Base-by-base conservation (phyloP, 2,113 vertebrate species). In the Lates calcarifer region DNA sequence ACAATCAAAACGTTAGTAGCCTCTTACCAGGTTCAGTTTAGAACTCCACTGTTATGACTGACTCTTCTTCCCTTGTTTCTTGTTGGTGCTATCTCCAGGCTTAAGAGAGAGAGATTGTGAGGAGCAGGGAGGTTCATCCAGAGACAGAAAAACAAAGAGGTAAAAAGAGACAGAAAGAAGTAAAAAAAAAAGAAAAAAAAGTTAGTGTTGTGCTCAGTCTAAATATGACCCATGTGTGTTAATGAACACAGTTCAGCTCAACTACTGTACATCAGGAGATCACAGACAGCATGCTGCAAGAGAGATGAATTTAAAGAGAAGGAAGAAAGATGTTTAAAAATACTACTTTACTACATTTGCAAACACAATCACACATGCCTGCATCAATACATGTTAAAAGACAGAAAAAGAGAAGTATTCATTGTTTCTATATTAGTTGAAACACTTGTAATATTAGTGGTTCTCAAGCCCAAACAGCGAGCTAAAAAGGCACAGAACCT, bases 1-100 rank as follows among this genome's bases (percentile, higher is more conserved):
- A 39, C 37, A 43, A 13, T 43, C 45, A 43, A 8, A 17, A 43
- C 15, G 15, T 43, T 43, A 15, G 14, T 5, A 43, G 33, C 49
- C 37, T 73, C 84, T 60, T 80, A 95, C 94, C 95, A 87, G 78
- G 63, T 76, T 63, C 56, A 29, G 56, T 3, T 57, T 28, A 79
- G 86, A 72, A 81, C 85, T 76, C 86, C 68, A 31, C 77, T 90
- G 94, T 97, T 97, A 98, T 0, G 97, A 98, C 68, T 97, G 96
- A 93, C 93, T 95, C 90, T 96, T 99, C 91, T 97, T 97, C 84
- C 94, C 94, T 0, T 95, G 96, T 85, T 97, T 98, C 90, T 96
- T 91, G 85, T 94, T 97, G 85, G 90, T 91, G 71, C 92, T 94
- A 90, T 97, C 95, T 92, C 94, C 96, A 93, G 96, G 93, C 89